Evolutionary conservation across 2,113 vertebrate genomes (phyloP), one percentile per base, ranked within the genome.

Genomic region (Siphamia tubifer): DNA sequence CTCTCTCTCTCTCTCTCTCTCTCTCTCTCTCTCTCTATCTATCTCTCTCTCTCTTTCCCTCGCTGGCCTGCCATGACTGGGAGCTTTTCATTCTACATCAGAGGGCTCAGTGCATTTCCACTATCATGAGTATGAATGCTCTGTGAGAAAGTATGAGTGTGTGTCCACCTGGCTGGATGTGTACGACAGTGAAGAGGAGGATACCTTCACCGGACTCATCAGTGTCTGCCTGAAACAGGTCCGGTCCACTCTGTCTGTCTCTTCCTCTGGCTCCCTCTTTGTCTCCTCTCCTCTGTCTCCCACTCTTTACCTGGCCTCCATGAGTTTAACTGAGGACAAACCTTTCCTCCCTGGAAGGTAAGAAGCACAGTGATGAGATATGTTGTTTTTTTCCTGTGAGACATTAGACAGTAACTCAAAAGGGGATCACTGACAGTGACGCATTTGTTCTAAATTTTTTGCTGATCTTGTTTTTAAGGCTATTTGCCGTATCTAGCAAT

Each of bases 311-410:
- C 76, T 68, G 78, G 83, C 66, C 82, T 85, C 79, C 84, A 90
- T 90, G 88, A 87, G 82, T 87, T 77, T 88, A 77, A 58, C 21
- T 84, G 82, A 88, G 79, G 75, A 83, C 67, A 65, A 65, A 19
- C 25, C 54, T 70, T 56, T 32, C 71, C 62, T 82, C 74, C 81
- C 73, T 76, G 74, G 75, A 91, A 89, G 87, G 88, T 89, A 89
- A 87, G 89, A 20, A 47, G 40, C 49, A 30, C 13, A 9, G 34
- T 17, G 0, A 27, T 3, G 8, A 27, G 30, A 12, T n/a, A 9
- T 61, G 24, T 51, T 21, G 40, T 78, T 8, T 27, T 21, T 52
- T 44, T 68, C 5, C 35, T 54, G 31, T 20, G 21, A 57, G 13
- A 42, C 34, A 61, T 56, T 44, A 30, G 34, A 47, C 49, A 19